Conservation (phyloP, 1,140 invertebrate genomes). For the Ruditapes philippinarum region DNA sequence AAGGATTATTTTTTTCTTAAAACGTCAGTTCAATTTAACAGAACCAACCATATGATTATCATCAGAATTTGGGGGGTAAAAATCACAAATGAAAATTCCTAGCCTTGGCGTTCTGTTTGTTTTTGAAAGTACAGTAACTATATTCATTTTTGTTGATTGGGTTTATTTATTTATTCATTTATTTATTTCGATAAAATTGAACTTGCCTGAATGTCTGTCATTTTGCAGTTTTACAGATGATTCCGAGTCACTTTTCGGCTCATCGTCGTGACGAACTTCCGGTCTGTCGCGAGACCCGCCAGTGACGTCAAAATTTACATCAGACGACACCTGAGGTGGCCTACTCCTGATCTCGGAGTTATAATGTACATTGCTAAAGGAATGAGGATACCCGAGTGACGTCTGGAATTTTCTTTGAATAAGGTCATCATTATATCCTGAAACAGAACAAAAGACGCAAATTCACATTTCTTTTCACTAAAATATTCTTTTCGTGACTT, state of each 20-base stretch:
- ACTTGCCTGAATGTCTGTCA: background rate
- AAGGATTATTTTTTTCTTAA: too few species aligned
- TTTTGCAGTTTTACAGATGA: background rate
- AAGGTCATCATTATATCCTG: background rate
- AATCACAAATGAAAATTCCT: too few species aligned
- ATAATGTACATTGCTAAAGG: background rate
- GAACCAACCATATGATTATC: too few species aligned
- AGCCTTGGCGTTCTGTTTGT: too few species aligned
- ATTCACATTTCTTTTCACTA: too few species aligned
- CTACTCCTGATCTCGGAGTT: background rate
- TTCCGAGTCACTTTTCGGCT: background rate
- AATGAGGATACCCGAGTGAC: background rate
- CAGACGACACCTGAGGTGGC: background rate
- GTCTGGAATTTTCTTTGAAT: slow-evolving; percentile 5
- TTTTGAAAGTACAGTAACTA: too few species aligned
- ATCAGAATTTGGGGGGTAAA: too few species aligned
- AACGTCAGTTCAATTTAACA: too few species aligned
- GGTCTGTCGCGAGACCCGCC: background rate
- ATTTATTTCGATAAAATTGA: background rate
- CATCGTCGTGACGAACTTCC: background rate
- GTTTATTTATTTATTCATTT: too few species aligned
- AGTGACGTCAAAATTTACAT: background rate
- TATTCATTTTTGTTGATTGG: too few species aligned
- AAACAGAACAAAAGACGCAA: background rate
- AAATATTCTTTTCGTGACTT: too few species aligned